phyloP scores from a whole-genome alignment of 2,888 invertebrate species.

The Nemotelus nigrinus region DNA sequence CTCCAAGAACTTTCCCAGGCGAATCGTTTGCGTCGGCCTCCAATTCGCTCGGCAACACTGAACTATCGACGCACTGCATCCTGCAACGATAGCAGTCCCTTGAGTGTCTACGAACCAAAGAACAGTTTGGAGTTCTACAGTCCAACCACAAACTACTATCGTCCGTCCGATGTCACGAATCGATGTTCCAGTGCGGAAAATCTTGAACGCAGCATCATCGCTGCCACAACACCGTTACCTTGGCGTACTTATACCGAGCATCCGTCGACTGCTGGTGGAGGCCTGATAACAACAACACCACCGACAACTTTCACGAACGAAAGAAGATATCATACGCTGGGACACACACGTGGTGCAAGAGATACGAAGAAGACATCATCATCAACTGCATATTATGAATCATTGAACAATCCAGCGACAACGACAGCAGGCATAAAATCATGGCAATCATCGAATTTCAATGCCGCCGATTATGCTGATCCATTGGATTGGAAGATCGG shows the following conservation, averaged over 20 bases:
- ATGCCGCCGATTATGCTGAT: slow-evolving; percentile 61
- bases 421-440: not conserved
- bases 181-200: slow-evolving; percentile 62
- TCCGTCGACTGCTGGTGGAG: not conserved
- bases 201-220: slow-evolving; percentile 56
- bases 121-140: slow-evolving; percentile 53
- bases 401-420: not conserved
- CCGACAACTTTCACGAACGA: slow-evolving; percentile 9
- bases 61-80: slow-evolving; percentile 47
- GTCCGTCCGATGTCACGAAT: slow-evolving; percentile 58
- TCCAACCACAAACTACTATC: slow-evolving; percentile 55
- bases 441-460: slow-evolving; percentile 40
- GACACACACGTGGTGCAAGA: slow-evolving; percentile 58
- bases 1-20: slow-evolving; percentile 57
- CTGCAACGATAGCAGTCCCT: slow-evolving; percentile 3
- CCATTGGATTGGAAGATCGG: slow-evolving; percentile 74
- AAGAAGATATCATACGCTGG: slow-evolving; percentile 62
- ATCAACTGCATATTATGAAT: not conserved
- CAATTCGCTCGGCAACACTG: slow-evolving; percentile 48
- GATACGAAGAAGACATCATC: slow-evolving; percentile 5
- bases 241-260: slow-evolving; percentile 44
- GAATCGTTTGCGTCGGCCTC: slow-evolving; percentile 46
- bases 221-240: slow-evolving; percentile 47
- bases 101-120: slow-evolving; percentile 52
- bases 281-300: slow-evolving; percentile 6